Base-by-base conservation (phyloP, 2,797 vertebrate species). In the Chiloscyllium punctatum region DNA sequence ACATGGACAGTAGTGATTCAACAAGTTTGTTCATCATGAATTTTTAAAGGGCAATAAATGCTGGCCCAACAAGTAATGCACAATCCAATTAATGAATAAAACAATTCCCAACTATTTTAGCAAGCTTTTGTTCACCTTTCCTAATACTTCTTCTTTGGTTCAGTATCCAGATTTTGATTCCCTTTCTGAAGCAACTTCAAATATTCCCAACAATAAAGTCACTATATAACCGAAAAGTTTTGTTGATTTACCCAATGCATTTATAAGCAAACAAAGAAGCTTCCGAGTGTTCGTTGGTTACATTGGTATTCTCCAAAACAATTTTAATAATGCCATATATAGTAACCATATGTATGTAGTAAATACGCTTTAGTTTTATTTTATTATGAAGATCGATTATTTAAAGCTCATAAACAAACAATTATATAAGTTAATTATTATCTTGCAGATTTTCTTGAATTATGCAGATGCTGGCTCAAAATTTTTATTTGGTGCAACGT, bases 401-500 rank as follows among this genome's bases (percentile, higher is more conserved):
- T 48, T 42, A 84, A n/a, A 57, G 53, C 27, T 33, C 62, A 33
- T 90, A 30, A 90, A 90, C 53, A 62, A 33, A 57, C 87, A 18
- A 16, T 90, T 90, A n/a, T 37, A 33, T 74, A 90, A 95, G 27
- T 53, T 95, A 25, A 18, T n/a, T 95, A 82, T 88, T 94, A n/a
- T 30, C 71, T 94, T 84, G 95, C 96, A 99, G 98, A 97, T 94
- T 0, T 98, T 99, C 96, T 95, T 99, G 96, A 97, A 96, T 0
- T 98, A 98, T 77, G 95, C 98, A 68, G 97, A 98, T 66, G 91
- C 96, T 82, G 98, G 98, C 16, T 97, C 98, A 62, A 96, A 96
- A 94, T 99, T 99, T 97, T 97, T 99, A 37, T 99, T 99, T n/a
- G 98, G 98, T 94, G 96, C 97, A n/a, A 98, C 96, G 69, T 99